Evolutionary conservation across 2,888 invertebrate genomes (phyloP), one percentile per base, ranked within the genome.

Genomic region (Clistopyga incitator): DNA sequence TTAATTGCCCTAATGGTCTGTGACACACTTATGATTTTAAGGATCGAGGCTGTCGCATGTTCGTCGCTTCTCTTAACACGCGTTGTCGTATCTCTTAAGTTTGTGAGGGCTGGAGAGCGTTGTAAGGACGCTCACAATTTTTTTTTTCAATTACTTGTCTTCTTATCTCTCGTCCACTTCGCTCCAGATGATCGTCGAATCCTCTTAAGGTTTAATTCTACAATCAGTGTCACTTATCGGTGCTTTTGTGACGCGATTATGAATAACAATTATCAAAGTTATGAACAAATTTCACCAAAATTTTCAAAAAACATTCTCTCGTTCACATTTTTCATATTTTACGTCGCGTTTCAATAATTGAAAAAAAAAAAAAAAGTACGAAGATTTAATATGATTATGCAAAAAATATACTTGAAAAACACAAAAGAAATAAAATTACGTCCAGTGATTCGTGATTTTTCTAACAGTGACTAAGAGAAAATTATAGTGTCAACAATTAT

Each of bases 1-100:
- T 89, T 90, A 90, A 91, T 90, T 89, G 87, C 87, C 87, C 89
- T 91, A 90, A 92, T 90, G 89, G 88, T 84, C 87, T 88, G 78
- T 88, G 88, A 90, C 90, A 88, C 88, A 88, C 88, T 88, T 88
- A 86, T 86, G 87, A 88, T 89, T 86, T 87, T 86, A 79, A 74
- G 84, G 84, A 84, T 84, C 86, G 80, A 85, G 83, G 86, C 86
- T 87, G 87, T 87, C 87, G 78, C 84, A 85, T 77, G 52, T 78
- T 81, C 68, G 52, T 71, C 72, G 76, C 71, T 75, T 79, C 70
- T 61, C 20, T 61, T 34, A 38, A 50, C 47, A n/a, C 47, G 34
- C 59, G 4, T 3, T 20, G 20, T 42, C 64, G 20, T 64, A 42
- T 64, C 64, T 64, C 20, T 64, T 20, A 15, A 1, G 20, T 13